Conservation (phyloP, 2,888 invertebrate species). For the Stegophylla sp. region DNA sequence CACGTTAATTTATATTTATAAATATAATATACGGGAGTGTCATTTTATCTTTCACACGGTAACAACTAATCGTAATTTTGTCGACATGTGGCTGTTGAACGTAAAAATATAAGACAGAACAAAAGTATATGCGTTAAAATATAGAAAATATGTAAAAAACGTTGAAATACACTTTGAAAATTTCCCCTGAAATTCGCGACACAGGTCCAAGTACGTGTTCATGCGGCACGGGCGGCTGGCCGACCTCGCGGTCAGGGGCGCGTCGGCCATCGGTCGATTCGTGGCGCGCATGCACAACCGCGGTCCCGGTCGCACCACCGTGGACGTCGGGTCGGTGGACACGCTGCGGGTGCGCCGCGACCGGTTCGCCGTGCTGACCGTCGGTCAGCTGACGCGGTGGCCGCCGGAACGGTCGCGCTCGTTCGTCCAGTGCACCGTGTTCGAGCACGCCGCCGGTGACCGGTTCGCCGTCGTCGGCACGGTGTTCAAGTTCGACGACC, state of each 20-base stretch:
- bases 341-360: not conserved
- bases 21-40: too few species aligned
- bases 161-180: too few species aligned
- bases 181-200: too few species aligned
- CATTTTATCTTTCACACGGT: too few species aligned
- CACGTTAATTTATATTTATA: too few species aligned
- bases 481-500: constrained; percentile 3
- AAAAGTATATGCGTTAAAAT: too few species aligned
- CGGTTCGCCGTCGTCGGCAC: not conserved
- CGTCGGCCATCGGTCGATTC: not conserved
- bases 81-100: too few species aligned
- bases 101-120: too few species aligned
- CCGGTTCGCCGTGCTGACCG: not conserved
- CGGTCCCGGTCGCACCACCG: not conserved
- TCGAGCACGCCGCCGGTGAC: not conserved
- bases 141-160: too few species aligned
- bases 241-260: not conserved
- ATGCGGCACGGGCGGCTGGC: not conserved
- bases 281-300: not conserved
- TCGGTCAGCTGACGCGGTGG: not conserved
- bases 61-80: too few species aligned
- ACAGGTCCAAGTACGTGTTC: not conserved
- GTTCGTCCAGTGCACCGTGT: constrained; percentile 1
- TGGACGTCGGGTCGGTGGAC: not conserved
- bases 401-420: not conserved